phyloP scores from a whole-genome alignment of 1,140 invertebrate genomes.

The Bombus waltoni region DNA sequence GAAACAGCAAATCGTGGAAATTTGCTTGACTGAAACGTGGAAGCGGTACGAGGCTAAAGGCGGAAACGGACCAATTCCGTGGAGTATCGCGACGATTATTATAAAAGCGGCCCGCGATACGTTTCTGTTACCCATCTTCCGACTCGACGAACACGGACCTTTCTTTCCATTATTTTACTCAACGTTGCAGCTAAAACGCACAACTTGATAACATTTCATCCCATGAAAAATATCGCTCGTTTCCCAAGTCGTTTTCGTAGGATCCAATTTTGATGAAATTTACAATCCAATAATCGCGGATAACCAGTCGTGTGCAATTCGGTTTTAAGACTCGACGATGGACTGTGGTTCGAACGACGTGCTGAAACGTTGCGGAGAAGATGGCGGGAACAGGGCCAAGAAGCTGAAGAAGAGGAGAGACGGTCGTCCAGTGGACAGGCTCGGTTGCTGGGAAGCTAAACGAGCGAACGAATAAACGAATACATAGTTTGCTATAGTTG shows the following conservation, averaged over 20 bases:
- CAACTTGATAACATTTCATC: not conserved
- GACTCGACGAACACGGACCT: constrained; percentile 33
- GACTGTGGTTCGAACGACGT: too few species aligned
- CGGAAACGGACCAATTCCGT: constrained; percentile 47
- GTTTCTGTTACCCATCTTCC: constrained; percentile 43
- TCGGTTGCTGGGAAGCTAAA: too few species aligned
- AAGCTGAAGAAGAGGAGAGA: too few species aligned
- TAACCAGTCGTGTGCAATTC: too few species aligned
- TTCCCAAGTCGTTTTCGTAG: not conserved
- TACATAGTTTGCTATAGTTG: too few species aligned
- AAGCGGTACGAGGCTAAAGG: not conserved
- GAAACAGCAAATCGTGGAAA: constrained; percentile 11
- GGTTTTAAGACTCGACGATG: too few species aligned
- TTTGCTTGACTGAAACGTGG: constrained; percentile 13
- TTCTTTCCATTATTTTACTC: constrained; percentile 24
- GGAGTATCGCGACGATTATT: constrained; percentile 52
- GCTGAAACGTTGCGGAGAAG: too few species aligned
- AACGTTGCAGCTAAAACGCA: not conserved
- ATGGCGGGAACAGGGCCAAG: too few species aligned
- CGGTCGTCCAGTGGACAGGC: too few species aligned
- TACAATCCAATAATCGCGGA: too few species aligned
- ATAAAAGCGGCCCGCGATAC: constrained; percentile 43
- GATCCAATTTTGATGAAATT: not conserved
- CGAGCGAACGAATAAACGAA: too few species aligned
- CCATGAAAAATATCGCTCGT: not conserved